Percentiles rank a stretch among this genome's conserved stretches.
These are phyloP conservation scores for Hippoglossus hippoglossus DNA, from an alignment of 2,797 vertebrate genomes.

Conservation along the genomic window DNA sequence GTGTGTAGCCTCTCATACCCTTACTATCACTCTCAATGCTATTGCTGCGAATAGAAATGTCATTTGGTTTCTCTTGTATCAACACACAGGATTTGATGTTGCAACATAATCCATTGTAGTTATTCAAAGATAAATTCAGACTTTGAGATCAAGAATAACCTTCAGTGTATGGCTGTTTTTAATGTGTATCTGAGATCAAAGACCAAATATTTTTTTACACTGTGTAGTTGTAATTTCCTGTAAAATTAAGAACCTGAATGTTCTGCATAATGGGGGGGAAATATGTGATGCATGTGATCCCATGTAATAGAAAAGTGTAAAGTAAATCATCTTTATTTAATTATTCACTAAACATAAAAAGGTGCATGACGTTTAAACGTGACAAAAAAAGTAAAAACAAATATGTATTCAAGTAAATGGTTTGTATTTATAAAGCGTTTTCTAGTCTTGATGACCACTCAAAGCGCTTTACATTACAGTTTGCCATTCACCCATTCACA, in stretches of 20 bases:
- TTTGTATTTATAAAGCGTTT: no score
- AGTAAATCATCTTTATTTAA: no score
- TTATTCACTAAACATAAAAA: no score
- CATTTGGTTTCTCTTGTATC: conserved; percentile 18
- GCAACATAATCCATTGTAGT: conserved; percentile 5
- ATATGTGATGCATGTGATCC: no score
- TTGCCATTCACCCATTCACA: no score
- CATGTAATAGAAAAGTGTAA: no score
- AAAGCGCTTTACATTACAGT: no score
- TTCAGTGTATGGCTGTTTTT: background rate
- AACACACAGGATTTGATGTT: conserved; percentile 19
- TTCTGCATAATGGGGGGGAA: no score
- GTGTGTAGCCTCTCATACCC: background rate
- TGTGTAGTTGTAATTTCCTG: no score
- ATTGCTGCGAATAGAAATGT: conserved; percentile 38
- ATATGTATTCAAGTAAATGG: background rate
- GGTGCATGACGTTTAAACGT: background rate
- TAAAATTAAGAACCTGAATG: no score
- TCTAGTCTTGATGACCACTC: no score
- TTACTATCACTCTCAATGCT: conserved; percentile 7
- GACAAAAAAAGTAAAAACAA: background rate
- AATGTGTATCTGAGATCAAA: background rate
- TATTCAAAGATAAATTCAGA: background rate
- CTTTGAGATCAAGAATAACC: background rate
- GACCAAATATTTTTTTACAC: background rate